These are phyloP conservation scores for Sepiola atlantica DNA, from an alignment of 2,888 invertebrate species.

Conservation along the genomic window DNA sequence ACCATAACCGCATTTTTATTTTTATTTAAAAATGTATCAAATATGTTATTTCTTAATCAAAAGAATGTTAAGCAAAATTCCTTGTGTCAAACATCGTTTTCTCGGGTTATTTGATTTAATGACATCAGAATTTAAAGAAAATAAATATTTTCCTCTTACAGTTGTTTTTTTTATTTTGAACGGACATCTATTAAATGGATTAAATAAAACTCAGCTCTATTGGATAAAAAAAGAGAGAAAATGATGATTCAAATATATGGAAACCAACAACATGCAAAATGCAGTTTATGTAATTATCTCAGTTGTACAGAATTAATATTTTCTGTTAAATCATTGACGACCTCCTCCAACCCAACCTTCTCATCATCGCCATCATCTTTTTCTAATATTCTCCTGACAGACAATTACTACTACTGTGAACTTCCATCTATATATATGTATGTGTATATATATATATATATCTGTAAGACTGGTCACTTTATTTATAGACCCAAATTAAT, in stretches of 20 bases:
- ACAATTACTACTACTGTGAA: not conserved
- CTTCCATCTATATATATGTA: not conserved
- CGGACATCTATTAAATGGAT: not conserved
- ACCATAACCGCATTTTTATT: too few species aligned
- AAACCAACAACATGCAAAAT: not conserved
- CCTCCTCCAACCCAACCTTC: not conserved
- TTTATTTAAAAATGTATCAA: too few species aligned
- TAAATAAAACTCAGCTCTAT: not conserved
- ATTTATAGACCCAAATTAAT: slow-evolving; percentile 32
- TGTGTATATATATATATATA: not conserved
- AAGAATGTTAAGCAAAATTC: not conserved
- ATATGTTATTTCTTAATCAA: not conserved
- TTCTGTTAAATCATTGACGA: not conserved
- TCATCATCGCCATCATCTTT: not conserved
- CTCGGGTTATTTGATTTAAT: not conserved
- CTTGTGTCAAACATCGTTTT: not conserved
- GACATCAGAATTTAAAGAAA: not conserved
- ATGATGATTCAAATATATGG: not conserved
- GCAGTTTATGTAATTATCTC: not conserved
- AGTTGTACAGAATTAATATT: not conserved
- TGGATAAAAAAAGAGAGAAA: not conserved
- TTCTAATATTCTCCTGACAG: not conserved
- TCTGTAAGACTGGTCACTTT: not conserved
- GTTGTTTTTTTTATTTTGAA: not conserved
- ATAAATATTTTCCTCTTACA: not conserved